These are phyloP conservation scores for Bucco capensis DNA, from an alignment of 2,113 vertebrate species.

Conservation along the genomic window DNA sequence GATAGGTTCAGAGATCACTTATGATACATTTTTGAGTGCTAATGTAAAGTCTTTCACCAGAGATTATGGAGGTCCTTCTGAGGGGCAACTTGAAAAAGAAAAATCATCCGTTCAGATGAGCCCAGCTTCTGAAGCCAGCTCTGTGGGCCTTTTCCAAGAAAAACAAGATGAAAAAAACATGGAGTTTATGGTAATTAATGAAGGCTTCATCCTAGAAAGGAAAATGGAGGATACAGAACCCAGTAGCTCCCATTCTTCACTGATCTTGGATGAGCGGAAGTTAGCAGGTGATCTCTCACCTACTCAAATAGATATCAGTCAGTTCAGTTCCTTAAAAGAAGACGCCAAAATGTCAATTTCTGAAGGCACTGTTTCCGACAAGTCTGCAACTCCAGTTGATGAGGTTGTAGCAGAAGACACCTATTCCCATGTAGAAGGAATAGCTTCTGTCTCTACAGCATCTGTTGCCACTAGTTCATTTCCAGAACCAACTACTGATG, in stretches of 20 bases:
- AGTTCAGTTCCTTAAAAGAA: conserved; percentile 84
- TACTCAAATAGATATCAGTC: conserved; percentile 77
- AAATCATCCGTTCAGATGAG: conserved; percentile 66
- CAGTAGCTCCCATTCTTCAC: conserved; percentile 60
- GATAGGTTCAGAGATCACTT: conserved; percentile 72
- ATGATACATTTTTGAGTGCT: conserved; percentile 73
- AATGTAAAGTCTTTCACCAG: conserved; percentile 63
- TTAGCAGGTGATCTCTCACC: conserved; percentile 76
- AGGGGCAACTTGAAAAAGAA: conserved; percentile 64
- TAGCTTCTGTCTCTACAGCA: conserved; percentile 92
- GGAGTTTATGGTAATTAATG: conserved; percentile 69
- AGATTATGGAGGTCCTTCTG: conserved; percentile 43
- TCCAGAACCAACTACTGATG: conserved; percentile 92
- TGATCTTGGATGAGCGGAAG: conserved; percentile 73
- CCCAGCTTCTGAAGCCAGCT: conserved; percentile 68
- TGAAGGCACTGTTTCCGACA: conserved; percentile 94
- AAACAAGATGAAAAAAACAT: conserved; percentile 71
- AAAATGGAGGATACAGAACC: conserved; percentile 62
- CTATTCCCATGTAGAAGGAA: conserved; percentile 89
- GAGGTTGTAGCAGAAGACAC: conserved; percentile 94
- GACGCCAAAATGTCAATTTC: conserved; percentile 99
- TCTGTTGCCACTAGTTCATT: conserved; percentile 94
- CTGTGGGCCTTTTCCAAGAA: conserved; percentile 64
- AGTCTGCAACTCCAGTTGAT: conserved; percentile 89
- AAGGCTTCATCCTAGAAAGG: conserved; percentile 61